Evolutionary conservation across 1,140 invertebrate species (phyloP).

Genomic region (Pseudomyrmex concolor): DNA sequence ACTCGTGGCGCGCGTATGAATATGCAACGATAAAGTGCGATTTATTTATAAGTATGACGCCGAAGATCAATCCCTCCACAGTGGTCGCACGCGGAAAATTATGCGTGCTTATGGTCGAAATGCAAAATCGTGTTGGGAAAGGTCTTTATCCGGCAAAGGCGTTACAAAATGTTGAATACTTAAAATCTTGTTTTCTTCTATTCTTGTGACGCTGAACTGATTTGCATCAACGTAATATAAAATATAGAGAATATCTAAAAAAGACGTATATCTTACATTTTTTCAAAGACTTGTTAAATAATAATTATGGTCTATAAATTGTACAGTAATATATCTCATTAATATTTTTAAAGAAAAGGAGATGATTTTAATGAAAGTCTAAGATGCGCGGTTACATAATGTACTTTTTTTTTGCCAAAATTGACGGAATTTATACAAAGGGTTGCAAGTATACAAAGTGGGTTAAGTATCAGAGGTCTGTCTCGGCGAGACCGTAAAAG

Average conservation of each 20-base stretch:
- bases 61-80: constrained; percentile 68
- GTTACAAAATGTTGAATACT: not conserved
- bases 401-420: not conserved
- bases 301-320: not conserved
- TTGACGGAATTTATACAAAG: constrained; percentile 3
- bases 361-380: not conserved
- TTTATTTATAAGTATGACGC: constrained; percentile 78
- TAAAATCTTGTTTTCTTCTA: not conserved
- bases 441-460: constrained; percentile 37
- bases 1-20: constrained; percentile 73
- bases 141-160: not conserved
- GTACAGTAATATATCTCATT: not conserved
- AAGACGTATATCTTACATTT: not conserved
- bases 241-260: not conserved
- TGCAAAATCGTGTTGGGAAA: not conserved
- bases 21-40: constrained; percentile 78
- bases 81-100: constrained; percentile 62
- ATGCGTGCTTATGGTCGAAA: constrained; percentile 26
- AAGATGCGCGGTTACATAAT: not conserved
- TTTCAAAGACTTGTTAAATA: not conserved
- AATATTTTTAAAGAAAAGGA: not conserved
- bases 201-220: no score
- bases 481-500: constrained; percentile 65
- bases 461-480: constrained; percentile 55
- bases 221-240: not conserved